Base-by-base conservation (phyloP, 2,888 invertebrate species). In the Leptodirus hochenwartii region DNA sequence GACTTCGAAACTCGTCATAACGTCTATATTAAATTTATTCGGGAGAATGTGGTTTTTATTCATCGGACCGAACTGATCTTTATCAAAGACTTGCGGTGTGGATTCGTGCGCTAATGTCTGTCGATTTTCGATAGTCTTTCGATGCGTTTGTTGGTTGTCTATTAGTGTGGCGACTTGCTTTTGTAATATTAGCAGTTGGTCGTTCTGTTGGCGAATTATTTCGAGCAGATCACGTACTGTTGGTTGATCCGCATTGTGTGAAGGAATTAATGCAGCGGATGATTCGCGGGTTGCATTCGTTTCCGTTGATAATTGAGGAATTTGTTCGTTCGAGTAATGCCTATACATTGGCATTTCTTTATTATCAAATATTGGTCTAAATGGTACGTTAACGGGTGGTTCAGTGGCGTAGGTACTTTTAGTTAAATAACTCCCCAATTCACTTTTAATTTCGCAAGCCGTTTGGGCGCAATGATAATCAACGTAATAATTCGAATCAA, bases 1-100 rank as follows among this genome's bases (percentile, higher is more conserved):
- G 45, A 74, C 64, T 54, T 75, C 73, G 49, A 74, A 72, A 49
- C 73, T 74, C 2, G 74, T 74, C 68, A 73, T 75, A 2, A 75
- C 66, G 33, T 74, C 74, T 30, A 75, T 69, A 1, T 75, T 73
- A 43, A 73, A 51, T 64, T 71, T 41, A n/a, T n/a, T n/a, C n/a
- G n/a, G n/a, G 54, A 62, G 45, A 31, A 30, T 20, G 20, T 20
- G 6, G n/a, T 20, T 20, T 20, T n/a, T 20, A 6, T 20, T n/a
- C 20, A 20, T 8, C 6, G 20, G 20, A 20, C 20, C n/a, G n/a
- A n/a, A n/a, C n/a, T n/a, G n/a, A n/a, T n/a, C n/a, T n/a, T n/a
- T n/a, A n/a, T n/a, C n/a, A n/a, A n/a, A n/a, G n/a, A n/a, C n/a
- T n/a, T n/a, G n/a, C n/a, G n/a, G n/a, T n/a, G n/a, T n/a, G n/a